These are phyloP conservation scores for Ciconia nigra DNA, from an alignment of 2,797 vertebrate species.

Conservation along the genomic window DNA sequence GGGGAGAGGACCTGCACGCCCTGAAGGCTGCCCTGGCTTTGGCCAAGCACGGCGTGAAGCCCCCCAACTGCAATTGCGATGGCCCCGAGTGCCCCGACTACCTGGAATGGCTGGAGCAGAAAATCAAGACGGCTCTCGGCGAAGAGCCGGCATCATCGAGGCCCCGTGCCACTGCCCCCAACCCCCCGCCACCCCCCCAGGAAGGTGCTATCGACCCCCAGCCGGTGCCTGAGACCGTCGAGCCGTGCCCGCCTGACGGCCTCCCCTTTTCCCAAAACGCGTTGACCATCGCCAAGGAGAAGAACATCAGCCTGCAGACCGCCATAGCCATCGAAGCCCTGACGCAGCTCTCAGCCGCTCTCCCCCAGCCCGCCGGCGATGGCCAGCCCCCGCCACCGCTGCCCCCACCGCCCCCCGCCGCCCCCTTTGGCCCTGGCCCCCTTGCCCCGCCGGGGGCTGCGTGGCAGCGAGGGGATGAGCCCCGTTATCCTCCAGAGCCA, in stretches of 20 bases:
- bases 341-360: constrained; percentile 89
- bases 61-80: constrained; percentile 95
- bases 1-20: constrained; percentile 85
- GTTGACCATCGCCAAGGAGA: constrained; percentile 95
- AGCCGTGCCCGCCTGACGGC: constrained; percentile 62
- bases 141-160: constrained; percentile 72
- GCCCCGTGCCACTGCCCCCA: constrained; percentile 7
- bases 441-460: neutral
- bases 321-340: constrained; percentile 97
- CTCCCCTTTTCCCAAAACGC: constrained; percentile 93
- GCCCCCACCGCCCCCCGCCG: accelerated
- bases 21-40: constrained; percentile 88
- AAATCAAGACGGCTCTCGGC: constrained; percentile 85
- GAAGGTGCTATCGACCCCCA: constrained; percentile 53
- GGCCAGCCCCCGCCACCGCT: neutral
- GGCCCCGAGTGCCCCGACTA: constrained; percentile 97
- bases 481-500: neutral
- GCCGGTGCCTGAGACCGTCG: constrained; percentile 47
- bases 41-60: constrained; percentile 92
- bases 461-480: neutral
- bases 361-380: constrained; percentile 38
- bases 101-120: constrained; percentile 96
- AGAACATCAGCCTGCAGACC: constrained; percentile 96
- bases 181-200: neutral
- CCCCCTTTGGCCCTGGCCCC: neutral